Evolutionary conservation across 2,888 invertebrate species (phyloP).

Genomic region (Sminthurides aquaticus): DNA sequence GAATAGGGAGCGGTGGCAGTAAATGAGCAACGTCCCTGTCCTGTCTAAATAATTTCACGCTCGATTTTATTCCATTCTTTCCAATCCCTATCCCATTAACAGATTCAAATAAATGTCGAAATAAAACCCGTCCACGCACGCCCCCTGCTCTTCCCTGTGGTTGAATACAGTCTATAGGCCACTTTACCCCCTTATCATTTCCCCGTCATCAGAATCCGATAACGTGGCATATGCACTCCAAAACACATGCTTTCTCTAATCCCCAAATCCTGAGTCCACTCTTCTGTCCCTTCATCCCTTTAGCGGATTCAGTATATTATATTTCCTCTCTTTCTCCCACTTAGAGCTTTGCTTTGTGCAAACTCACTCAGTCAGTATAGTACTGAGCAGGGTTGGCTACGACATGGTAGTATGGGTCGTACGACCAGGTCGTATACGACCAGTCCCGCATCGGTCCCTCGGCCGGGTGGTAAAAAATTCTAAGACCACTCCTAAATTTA

Average conservation of each 20-base stretch:
- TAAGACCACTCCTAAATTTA: no score
- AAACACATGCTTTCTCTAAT: neutral
- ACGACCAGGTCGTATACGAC: no score
- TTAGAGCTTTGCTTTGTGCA: no score
- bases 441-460: no score
- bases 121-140: neutral
- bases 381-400: no score
- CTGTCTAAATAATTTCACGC: constrained; percentile 28
- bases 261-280: neutral
- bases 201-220: neutral
- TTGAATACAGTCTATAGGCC: neutral
- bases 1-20: neutral
- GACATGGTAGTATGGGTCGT: no score
- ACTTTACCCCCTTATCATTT: neutral
- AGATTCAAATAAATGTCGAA: neutral
- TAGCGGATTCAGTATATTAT: no score
- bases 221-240: neutral
- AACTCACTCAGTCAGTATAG: no score
- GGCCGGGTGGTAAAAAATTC: no score
- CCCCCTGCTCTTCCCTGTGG: no score
- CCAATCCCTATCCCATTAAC: constrained; percentile 8
- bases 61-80: constrained; percentile 26
- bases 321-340: no score
- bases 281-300: neutral
- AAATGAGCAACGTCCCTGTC: neutral